phyloP scores from a whole-genome alignment of 2,888 invertebrate genomes.

The Harpalus rufipes region DNA sequence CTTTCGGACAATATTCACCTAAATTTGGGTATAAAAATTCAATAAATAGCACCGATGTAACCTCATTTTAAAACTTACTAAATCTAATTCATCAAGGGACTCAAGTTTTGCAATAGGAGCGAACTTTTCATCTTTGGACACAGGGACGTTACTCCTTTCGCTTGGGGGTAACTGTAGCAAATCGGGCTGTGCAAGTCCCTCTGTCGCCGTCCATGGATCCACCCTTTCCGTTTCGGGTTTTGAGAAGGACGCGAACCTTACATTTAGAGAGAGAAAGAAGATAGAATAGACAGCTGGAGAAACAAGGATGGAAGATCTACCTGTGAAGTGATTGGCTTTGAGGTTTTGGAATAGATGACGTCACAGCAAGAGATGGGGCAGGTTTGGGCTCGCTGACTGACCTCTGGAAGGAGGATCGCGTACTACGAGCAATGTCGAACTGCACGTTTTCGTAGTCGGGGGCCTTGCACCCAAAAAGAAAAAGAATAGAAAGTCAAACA shows the following conservation, averaged over 20 bases:
- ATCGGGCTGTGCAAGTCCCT: constrained; percentile 70
- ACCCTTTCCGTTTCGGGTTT: constrained; percentile 72
- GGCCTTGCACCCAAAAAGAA: constrained; percentile 70
- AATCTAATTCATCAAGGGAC: constrained; percentile 82
- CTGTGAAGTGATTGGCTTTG: constrained; percentile 77
- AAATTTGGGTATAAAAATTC: not conserved
- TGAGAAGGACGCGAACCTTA: constrained; percentile 74
- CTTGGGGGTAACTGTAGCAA: constrained; percentile 46
- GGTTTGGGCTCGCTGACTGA: constrained; percentile 77
- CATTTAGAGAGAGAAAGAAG: not conserved
- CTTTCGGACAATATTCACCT: no score
- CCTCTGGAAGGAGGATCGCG: constrained; percentile 75
- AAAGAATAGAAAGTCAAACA: no score
- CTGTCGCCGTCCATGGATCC: constrained; percentile 72
- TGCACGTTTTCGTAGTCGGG: constrained; percentile 76
- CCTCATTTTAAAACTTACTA: constrained; percentile 74
- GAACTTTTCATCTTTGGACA: constrained; percentile 73
- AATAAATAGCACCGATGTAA: constrained; percentile 31
- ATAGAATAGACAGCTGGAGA: not conserved
- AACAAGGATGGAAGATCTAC: constrained; percentile 70
- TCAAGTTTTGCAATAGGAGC: constrained; percentile 84
- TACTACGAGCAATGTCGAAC: constrained; percentile 73
- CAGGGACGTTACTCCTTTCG: constrained; percentile 38
- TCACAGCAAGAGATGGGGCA: constrained; percentile 73
- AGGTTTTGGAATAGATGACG: constrained; percentile 49